Percentiles rank a stretch among this genome's conserved stretches.
phyloP scores from a whole-genome alignment of 2,113 vertebrate species.

The Nicator chloris region DNA sequence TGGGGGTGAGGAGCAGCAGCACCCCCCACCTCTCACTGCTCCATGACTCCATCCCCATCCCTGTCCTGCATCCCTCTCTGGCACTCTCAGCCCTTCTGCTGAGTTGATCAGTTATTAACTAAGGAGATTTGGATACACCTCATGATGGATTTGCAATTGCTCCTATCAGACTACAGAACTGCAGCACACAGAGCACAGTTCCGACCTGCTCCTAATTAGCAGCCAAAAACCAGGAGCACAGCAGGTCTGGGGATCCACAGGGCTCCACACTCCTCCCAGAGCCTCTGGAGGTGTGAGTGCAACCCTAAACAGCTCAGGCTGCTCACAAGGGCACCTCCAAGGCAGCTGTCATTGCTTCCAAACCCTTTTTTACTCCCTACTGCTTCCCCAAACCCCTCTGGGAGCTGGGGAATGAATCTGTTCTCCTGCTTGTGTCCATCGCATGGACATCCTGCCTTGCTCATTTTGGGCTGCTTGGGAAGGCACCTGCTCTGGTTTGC shows the following conservation, averaged over 20 bases:
- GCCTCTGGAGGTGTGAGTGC: neutral
- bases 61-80: neutral
- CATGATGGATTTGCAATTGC: conserved; percentile 14
- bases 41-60: neutral
- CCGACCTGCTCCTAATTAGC: neutral
- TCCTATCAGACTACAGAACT: conserved; percentile 5
- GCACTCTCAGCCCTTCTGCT: neutral
- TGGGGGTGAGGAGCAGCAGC: neutral
- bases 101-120: neutral
- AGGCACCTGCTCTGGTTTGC: neutral
- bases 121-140: neutral
- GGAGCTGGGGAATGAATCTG: neutral
- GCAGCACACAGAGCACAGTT: neutral
- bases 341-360: neutral
- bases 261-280: neutral
- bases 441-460: neutral
- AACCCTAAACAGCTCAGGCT: neutral
- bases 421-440: neutral
- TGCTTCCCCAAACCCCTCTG: neutral
- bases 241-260: neutral
- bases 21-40: neutral
- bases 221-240: neutral
- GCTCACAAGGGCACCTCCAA: neutral
- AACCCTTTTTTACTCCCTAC: neutral
- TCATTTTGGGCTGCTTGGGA: neutral